Evolutionary conservation across 2,888 invertebrate genomes (phyloP).

Genomic region (Melipona bicolor): DNA sequence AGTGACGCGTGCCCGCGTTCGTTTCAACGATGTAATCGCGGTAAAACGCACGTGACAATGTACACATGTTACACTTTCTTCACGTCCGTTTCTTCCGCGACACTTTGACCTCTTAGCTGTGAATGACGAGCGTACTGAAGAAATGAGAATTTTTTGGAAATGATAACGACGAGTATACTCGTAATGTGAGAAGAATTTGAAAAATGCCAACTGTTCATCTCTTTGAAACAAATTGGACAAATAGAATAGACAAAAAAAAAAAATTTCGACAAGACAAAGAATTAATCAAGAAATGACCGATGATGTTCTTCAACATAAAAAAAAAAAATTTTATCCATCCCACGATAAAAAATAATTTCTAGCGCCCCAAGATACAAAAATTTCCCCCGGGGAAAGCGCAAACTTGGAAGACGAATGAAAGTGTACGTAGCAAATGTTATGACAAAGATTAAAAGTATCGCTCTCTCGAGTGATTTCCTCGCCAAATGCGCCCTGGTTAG

Average conservation of each 20-base stretch:
- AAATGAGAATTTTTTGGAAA: no score
- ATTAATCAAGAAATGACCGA: background rate
- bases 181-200: no score
- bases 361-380: background rate
- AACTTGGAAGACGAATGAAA: background rate
- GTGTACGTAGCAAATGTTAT: background rate
- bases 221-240: no score
- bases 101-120: background rate
- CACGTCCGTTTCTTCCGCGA: background rate
- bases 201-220: no score
- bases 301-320: background rate
- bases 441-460: slow-evolving; percentile 2
- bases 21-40: slow-evolving; percentile 27
- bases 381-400: background rate
- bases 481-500: background rate
- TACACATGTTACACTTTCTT: background rate
- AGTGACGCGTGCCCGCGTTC: no score
- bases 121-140: no score
- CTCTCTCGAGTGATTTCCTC: background rate
- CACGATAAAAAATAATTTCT: background rate
- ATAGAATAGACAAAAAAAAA: background rate
- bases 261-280: background rate
- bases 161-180: no score
- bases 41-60: background rate
- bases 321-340: no score